These are phyloP conservation scores for Anguilla obscura DNA, from an alignment of 2,797 vertebrate species.

Conservation along the genomic window DNA sequence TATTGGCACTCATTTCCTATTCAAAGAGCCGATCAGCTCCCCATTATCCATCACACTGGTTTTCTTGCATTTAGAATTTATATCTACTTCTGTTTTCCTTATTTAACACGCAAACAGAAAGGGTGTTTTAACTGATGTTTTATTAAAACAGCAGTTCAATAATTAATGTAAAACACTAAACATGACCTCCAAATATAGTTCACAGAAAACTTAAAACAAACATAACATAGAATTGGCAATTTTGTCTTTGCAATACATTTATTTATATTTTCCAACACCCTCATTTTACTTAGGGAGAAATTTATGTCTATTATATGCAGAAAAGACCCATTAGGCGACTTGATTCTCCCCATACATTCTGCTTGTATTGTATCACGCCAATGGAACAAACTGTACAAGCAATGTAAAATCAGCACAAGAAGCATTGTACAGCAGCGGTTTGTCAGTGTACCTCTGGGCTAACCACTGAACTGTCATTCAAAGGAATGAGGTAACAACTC, in stretches of 20 bases:
- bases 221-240: constrained; percentile 23
- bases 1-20: neutral
- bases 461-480: neutral
- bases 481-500: neutral
- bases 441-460: neutral
- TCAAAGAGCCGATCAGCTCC: neutral
- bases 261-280: constrained; percentile 10
- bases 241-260: neutral
- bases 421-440: constrained; percentile 12
- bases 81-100: neutral
- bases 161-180: constrained; percentile 15
- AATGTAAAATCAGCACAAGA: neutral
- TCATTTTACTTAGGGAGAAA: neutral
- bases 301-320: neutral
- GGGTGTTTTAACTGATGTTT: constrained; percentile 30
- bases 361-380: neutral
- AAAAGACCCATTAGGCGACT: neutral
- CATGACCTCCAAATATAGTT: neutral
- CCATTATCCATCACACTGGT: neutral
- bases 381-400: neutral
- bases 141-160: constrained; percentile 32
- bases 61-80: neutral
- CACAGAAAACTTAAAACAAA: constrained; percentile 20
- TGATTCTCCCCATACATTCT: neutral
- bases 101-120: constrained; percentile 16